Base-by-base conservation (phyloP, 1,140 invertebrate species). In the Drosophila seguyi region DNA sequence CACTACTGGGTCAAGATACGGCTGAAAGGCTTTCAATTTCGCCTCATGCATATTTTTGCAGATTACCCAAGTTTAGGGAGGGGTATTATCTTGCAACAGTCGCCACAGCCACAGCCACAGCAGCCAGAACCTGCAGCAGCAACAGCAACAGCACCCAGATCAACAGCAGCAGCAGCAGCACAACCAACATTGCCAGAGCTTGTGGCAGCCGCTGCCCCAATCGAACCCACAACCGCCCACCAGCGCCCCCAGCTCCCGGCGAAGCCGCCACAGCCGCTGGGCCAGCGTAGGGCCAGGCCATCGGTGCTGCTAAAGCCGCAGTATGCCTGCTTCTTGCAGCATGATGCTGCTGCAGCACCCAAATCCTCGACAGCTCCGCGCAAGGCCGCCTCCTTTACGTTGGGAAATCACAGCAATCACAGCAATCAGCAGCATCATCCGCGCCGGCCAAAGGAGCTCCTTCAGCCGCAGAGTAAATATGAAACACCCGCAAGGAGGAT, bases 11-110 rank as follows among this genome's bases (percentile, higher is more conserved):
- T 38, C 36, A 47, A 7, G 16, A 25, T 41, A 66, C 53, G 77
- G 69, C 73, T 76, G 45, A 58, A 77, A 58, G 65, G 69, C 68
- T 67, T 75, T 75, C 68, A 59, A 83, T 79, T 78, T 75, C 63
- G 71, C 60, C 75, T 84, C 39, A 90, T 44, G 71, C 75, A 90
- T 92, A 86, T 91, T 81, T 52, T 92, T 92, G 78, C 91, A 92
- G 91, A 92, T 92, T 92, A 83, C 91, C 91, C 91, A 92, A 92
- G 74, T 79, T 83, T 92, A 92, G 87, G 72, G 84, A 92, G 72
- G 91, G 91, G 87, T 92, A 92, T 87, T 90, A 91, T 90, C 57
- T 91, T 85, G 82, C 88, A 75, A 84, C 88, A 81, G 72, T 57
- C 47, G 41, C 69, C 58, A 45, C 66, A 75, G 16, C n/a, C 22